Base-by-base conservation (phyloP, 2,888 invertebrate genomes). In the Acronicta alni region DNA sequence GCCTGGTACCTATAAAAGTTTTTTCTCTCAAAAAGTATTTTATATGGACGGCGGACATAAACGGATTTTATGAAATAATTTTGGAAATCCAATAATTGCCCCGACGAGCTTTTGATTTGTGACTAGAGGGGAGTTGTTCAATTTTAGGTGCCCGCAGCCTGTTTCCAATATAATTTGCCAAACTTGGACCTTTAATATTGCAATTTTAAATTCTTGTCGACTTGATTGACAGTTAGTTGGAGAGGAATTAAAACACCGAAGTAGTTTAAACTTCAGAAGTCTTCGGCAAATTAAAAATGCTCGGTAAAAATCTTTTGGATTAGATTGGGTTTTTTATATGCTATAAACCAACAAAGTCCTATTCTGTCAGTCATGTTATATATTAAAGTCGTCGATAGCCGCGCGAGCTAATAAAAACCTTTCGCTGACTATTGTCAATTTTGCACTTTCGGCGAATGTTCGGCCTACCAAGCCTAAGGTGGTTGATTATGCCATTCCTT, bases 21-120 rank as follows among this genome's bases (percentile, higher is more conserved):
- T 52, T 67, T 57, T 52, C 48, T 60, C 35, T 37, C 47, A 41
- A 60, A 64, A 57, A 60, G 58, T 58, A 67, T 68, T 64, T 55
- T 68, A 64, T 60, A 54, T 57, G 57, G 45, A 60, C 53, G 52
- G 26, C 57, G 42, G 43, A 56, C 61, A 39, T 68, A 59, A 69
- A 51, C 35, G 57, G 54, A 32, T 72, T 58, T 56, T 43, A 60
- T 74, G 39, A 57, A 78, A 78, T 81, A 73, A 81, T 82, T 81
- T 81, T 72, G 67, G 61, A 75, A 80, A 82, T 80, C 74, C 80
- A 82, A 82, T 82, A 81, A 83, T 81, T 83, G 81, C 74, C 77
- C 67, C 74, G 68, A 74, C 68, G 81, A 75, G 78, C 67, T 74
- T 77, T 80, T 81, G 74, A 79, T 82, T 78, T 76, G 80, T 63